Evolutionary conservation across 2,113 vertebrate species (phyloP), one percentile per base, ranked within the genome.

Genomic region (Rhinoptilus africanus): DNA sequence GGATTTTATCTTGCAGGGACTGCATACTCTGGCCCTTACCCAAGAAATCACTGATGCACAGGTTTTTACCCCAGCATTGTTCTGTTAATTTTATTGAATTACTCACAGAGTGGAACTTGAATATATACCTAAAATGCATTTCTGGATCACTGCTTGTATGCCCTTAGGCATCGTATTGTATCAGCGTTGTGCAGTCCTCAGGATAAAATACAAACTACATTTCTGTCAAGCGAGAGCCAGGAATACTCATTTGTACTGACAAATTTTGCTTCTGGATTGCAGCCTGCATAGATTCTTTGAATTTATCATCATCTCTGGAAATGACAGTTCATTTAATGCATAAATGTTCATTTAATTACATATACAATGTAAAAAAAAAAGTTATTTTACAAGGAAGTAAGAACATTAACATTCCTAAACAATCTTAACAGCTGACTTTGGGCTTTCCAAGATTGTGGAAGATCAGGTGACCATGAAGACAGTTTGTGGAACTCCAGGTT

Each of bases 401-500:
- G 21, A 91, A 57, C 4, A 60, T 75, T 89, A 86, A 92, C 88
- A 76, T 91, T 93, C 35, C 41, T 88, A 73, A 88, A 94, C 18
- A 69, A 82, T 88, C 84, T 91, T 96, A 91, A 96, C 82, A 99
- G 99, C 99, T 97, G 99, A 99, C 91, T 99, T 99, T 93, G 99
- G 99, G 81, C 98, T 99, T 94, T 99, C 99, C 68, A 99, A 99
- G 98, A 99, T 99, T 85, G 98, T 99, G 83, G 98, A 99, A 93
- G 98, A 99, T 69, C 98, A 99, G 79, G 98, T 99, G 85, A 98
- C 98, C 85, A 99, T 99, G 99, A 99, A 98, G 98, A 99, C 99
- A 41, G 98, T 99, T 30, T 99, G 99, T 91, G 99, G 99, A 92
- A 99, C 99, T 56, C 99, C 99, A 23, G 99, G 99, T 26, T 99